Evolutionary conservation across 2,888 invertebrate genomes (phyloP), one percentile per base, ranked within the genome.

Genomic region (Hypolimnas misippus): DNA sequence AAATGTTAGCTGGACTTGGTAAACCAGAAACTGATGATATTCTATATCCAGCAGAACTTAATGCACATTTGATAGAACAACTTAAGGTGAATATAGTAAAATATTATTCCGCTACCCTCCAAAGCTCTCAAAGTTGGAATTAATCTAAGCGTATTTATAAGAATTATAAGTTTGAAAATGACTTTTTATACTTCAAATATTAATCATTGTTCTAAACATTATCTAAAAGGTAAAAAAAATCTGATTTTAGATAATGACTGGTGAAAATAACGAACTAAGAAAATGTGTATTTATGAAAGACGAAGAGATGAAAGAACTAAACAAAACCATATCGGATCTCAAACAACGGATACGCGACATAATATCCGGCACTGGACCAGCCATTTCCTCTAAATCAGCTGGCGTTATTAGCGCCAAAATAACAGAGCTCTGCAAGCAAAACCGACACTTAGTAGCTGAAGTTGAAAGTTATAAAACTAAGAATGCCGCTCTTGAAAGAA

Each of bases 371-470:
- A 76, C 83, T 3, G 89, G 92, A 0, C 89, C 92, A 1, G 87
- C 88, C 1, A 89, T 92, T 66, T 90, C 91, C 6, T 84, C 89
- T 1, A 87, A 92, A 72, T 89, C 93, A 0, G 91, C 92, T 5
- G 93, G 94, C 29, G 76, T 93, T 7, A 93, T 94, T 1, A 93
- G 93, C 44, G 87, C 93, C n/a, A 95, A 95, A 84, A 93, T 95
- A 63, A 93, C 95, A 0, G 95, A 95, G 59, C 83, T 95, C 5
- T 94, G 94, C 71, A 95, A 94, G 77, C 94, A 94, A 76, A 93
- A 94, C 54, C 84, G 95, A 33, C 94, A 95, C 70, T 91, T 94
- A 63, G 93, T 93, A 2, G 91, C 94, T 0, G 94, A 95, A 83
- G 73, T 94, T 12, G 94, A 94, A 79, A 78, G 90, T 1, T 89